phyloP scores from a whole-genome alignment of 1,140 invertebrate species.

The Leptinotarsa defecta region DNA sequence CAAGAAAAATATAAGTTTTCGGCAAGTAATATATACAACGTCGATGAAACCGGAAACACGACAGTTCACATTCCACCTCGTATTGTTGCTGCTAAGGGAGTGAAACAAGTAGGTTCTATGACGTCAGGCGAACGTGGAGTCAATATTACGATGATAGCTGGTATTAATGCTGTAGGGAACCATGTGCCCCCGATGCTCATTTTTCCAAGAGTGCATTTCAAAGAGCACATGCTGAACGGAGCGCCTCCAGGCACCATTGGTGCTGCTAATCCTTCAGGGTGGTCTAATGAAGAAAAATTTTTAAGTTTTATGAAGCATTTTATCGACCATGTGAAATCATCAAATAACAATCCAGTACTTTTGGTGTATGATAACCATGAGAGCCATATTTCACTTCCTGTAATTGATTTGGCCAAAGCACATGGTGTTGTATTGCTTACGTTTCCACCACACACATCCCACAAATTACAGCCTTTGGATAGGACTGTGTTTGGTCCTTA shows the following conservation, averaged over 20 bases:
- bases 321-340: constrained; percentile 21
- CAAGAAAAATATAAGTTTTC: constrained; percentile 6
- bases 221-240: constrained; percentile 33
- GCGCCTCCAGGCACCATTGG: constrained; percentile 16
- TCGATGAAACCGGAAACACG: constrained; percentile 30
- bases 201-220: constrained; percentile 42
- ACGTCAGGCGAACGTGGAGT: constrained; percentile 29
- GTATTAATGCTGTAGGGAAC: constrained; percentile 45
- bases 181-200: constrained; percentile 49
- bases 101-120: not conserved
- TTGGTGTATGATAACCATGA: constrained; percentile 25
- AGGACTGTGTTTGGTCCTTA: constrained; percentile 53
- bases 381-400: constrained; percentile 15
- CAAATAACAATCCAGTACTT: constrained; percentile 40
- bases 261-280: constrained; percentile 13
- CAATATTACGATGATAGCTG: constrained; percentile 36
- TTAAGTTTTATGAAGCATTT: constrained; percentile 13
- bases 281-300: constrained; percentile 17
- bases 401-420: constrained; percentile 32
- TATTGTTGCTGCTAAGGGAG: constrained; percentile 9
- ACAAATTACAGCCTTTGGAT: constrained; percentile 57
- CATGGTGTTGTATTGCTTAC: constrained; percentile 50
- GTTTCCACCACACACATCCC: constrained; percentile 49
- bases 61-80: constrained; percentile 5
- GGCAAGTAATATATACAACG: constrained; percentile 9